These are phyloP conservation scores for Cebus imitator DNA, from an alignment of 2,113 vertebrate genomes.

Conservation along the genomic window DNA sequence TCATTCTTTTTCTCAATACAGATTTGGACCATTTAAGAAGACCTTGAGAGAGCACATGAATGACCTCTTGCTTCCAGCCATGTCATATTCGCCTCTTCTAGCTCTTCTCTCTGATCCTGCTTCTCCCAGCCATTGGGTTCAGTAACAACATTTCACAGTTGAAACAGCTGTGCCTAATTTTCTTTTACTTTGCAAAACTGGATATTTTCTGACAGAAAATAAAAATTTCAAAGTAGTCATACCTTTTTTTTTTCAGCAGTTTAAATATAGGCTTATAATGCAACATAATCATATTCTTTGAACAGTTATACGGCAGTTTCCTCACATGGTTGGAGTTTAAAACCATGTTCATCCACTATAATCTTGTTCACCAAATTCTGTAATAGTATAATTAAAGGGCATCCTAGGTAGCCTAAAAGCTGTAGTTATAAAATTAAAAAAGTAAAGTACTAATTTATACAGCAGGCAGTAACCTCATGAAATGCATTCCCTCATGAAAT, in stretches of 20 bases:
- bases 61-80: neutral
- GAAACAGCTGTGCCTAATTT: neutral
- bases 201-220: neutral
- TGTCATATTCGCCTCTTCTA: neutral
- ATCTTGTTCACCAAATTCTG: slow-evolving; percentile 11
- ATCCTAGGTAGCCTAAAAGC: slow-evolving; percentile 46
- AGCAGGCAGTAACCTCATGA: slow-evolving; percentile 14
- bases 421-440: slow-evolving; percentile 59
- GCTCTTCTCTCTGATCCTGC: neutral
- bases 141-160: neutral
- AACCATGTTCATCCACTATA: slow-evolving; percentile 18
- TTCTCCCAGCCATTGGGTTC: neutral
- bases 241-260: neutral
- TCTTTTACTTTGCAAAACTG: neutral
- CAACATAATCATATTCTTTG: neutral
- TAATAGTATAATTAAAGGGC: slow-evolving; percentile 39
- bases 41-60: neutral
- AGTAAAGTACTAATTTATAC: slow-evolving; percentile 57
- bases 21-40: neutral
- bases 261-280: slow-evolving; percentile 29
- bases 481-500: slow-evolving; percentile 29
- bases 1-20: neutral
- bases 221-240: neutral
- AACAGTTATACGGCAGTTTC: slow-evolving; percentile 2
- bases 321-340: neutral